These are phyloP conservation scores for Ginglymostoma cirratum DNA, from an alignment of 2,113 vertebrate genomes.

Conservation along the genomic window DNA sequence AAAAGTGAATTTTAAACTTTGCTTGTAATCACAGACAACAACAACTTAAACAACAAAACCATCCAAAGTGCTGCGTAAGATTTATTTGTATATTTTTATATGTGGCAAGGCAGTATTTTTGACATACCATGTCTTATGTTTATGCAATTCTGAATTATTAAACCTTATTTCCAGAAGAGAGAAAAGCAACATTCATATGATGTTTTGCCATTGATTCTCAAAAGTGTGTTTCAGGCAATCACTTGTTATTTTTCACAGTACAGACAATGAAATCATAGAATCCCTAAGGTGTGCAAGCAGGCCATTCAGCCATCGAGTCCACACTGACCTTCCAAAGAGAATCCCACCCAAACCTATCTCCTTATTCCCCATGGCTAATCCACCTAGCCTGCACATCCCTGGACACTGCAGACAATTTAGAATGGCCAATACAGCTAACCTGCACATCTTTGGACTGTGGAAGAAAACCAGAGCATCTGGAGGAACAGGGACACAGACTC, in stretches of 20 bases:
- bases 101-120: background rate
- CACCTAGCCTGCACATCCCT: too few relatives aligned
- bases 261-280: background rate
- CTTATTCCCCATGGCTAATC: background rate
- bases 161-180: background rate
- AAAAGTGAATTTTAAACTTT: background rate
- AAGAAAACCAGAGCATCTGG: too few relatives aligned
- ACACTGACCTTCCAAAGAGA: too few relatives aligned
- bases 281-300: too few relatives aligned
- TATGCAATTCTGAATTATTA: background rate
- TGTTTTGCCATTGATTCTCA: background rate
- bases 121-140: background rate
- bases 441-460: too few relatives aligned
- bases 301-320: too few relatives aligned
- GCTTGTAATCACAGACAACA: background rate
- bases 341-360: too few relatives aligned
- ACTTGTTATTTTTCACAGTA: background rate
- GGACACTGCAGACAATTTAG: too few relatives aligned
- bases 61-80: background rate
- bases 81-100: background rate
- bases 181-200: background rate
- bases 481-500: too few relatives aligned
- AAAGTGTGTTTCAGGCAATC: background rate
- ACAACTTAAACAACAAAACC: background rate
- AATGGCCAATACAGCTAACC: too few relatives aligned